Percentiles rank a stretch among this genome's conserved stretches.
phyloP scores from a whole-genome alignment of 1,140 invertebrate genomes.

The Aplysia californica region DNA sequence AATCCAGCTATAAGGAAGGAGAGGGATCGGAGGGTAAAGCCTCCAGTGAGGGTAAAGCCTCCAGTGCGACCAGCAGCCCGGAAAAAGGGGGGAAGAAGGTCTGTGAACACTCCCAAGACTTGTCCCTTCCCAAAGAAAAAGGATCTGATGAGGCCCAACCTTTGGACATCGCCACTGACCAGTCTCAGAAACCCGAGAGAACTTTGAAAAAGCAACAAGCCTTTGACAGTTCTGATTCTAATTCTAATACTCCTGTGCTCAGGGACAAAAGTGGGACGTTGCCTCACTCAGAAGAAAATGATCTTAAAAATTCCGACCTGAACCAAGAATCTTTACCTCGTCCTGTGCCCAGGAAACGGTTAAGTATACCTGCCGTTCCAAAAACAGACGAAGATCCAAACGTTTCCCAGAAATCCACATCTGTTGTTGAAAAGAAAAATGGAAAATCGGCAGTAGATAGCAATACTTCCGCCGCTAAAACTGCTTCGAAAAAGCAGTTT shows the following conservation, averaged over 20 bases:
- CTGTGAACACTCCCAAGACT: neutral
- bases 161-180: neutral
- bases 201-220: neutral
- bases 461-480: too few species aligned
- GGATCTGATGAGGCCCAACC: neutral
- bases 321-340: neutral
- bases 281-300: neutral
- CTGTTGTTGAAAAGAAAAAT: too few species aligned
- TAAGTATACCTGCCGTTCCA: neutral
- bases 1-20: neutral
- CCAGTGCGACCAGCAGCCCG: neutral
- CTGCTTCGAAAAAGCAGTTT: too few species aligned
- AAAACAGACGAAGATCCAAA: neutral
- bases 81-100: neutral
- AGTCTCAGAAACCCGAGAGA: neutral
- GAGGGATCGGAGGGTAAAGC: neutral
- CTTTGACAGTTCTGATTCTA: neutral
- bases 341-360: neutral
- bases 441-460: too few species aligned
- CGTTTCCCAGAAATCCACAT: neutral
- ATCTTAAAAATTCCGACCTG: neutral
- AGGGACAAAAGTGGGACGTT: neutral
- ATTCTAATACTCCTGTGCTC: neutral
- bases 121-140: neutral
- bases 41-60: neutral